Evolutionary conservation across 2,888 invertebrate species (phyloP), one percentile per base, ranked within the genome.

Genomic region (Drosophila mimica): DNA sequence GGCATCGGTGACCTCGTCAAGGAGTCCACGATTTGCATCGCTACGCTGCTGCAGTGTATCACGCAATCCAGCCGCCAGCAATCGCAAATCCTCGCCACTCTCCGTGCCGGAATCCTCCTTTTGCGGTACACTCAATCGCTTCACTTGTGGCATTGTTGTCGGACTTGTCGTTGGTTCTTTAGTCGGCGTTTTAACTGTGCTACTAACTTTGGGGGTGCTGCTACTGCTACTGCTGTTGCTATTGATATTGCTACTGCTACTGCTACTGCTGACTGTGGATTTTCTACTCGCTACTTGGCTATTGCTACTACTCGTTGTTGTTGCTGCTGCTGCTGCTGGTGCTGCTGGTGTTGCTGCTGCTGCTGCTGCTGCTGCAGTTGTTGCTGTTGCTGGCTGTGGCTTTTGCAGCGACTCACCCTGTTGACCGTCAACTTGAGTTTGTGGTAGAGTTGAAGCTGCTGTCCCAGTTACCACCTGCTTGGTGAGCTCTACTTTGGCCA

Each of bases 1-100:
- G 34, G 97, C 97, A 81, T 95, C 95, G 67, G 97, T 96, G 68
- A 97, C 96, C 91, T 98, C 97, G 33, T 95, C 95, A 51, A 96
- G 76, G 3, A 84, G 79, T 8, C 82, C 94, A 11, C 96, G 94
- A 85, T 95, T 94, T 46, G 95, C 95, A 74, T 95, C 95, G 79
- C 78, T 79, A 36, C 75, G 88, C 90, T 95, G 94, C 77, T 95
- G 94, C 80, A 94, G 91, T 58, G 94, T 94, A 80, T 94, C 93
- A 54, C 93, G 91, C 46, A 95, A 87, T 33, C 94, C 94, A 46
- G 94, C 94, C 5, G 93, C 94, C 76, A 94, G 92, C 53, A 94
- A 92, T 6, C 95, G 94, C 79, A 95, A 93, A 92, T 96, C 96
- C 91, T 96, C 96, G 58, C 96, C 96, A 73, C 95, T 95, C 92